Evolutionary conservation across 92 coral and sea anemone genomes (phyloP).

Genomic region (Phymanthus crucifer): DNA sequence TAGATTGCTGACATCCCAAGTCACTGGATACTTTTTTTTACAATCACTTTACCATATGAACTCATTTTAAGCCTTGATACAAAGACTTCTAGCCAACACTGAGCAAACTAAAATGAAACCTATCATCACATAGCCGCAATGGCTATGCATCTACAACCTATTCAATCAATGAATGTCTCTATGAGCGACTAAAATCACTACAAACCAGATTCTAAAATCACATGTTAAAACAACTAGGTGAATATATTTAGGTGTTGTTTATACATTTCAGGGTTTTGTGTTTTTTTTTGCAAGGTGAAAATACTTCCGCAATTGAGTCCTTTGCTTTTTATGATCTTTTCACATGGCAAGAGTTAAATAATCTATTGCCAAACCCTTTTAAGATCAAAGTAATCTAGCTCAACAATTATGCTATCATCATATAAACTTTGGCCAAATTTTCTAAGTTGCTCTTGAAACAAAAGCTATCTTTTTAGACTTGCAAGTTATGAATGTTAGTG

Average conservation of each 20-base stretch:
- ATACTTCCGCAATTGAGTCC: neutral
- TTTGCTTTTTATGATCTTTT: neutral
- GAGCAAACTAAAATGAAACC: neutral
- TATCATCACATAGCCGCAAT: neutral
- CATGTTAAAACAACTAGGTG: slow-evolving; percentile 9
- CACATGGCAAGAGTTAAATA: neutral
- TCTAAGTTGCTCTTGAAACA: neutral
- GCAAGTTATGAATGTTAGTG: neutral
- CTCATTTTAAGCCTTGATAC: slow-evolving; percentile 5
- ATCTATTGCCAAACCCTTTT: neutral
- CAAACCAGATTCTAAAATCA: slow-evolving; percentile 36
- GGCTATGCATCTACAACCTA: neutral
- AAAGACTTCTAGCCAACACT: slow-evolving; percentile 18
- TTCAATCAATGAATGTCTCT: neutral
- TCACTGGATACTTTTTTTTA: slow-evolving; percentile 19
- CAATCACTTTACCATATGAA: slow-evolving; percentile 27
- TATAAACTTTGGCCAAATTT: neutral
- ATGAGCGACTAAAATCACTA: slow-evolving; percentile 14
- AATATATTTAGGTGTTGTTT: neutral
- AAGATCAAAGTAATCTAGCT: neutral
- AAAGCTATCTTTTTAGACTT: neutral
- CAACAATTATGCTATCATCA: neutral
- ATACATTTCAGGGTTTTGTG: neutral
- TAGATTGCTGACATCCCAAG: slow-evolving; percentile 17
- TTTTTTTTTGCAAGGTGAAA: neutral